These are phyloP conservation scores for Erpornis zantholeuca DNA, from an alignment of 2,113 vertebrate genomes.

Conservation along the genomic window DNA sequence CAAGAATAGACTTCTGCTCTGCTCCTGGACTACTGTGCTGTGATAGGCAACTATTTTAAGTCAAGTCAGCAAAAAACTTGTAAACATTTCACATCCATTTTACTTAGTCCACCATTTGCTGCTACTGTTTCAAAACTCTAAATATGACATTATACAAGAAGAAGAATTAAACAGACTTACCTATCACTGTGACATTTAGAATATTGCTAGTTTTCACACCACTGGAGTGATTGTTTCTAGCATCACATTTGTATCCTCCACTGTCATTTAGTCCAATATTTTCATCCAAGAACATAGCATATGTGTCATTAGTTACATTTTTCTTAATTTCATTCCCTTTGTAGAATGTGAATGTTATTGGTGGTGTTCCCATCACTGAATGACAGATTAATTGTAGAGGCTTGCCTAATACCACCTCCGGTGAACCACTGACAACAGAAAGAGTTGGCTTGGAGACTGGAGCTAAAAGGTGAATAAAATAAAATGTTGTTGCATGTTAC, in stretches of 20 bases:
- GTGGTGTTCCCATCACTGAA: constrained; percentile 46
- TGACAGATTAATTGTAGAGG: constrained; percentile 35
- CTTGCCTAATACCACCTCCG: constrained; percentile 43
- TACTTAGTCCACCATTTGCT: neutral
- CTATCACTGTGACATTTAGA: constrained; percentile 67
- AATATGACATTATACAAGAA: neutral
- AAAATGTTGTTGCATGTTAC: neutral
- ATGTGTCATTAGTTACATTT: neutral
- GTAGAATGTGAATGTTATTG: constrained; percentile 62
- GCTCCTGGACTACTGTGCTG: neutral
- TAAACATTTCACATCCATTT: neutral
- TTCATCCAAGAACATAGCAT: constrained; percentile 34
- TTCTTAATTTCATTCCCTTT: constrained; percentile 11
- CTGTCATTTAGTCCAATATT: neutral
- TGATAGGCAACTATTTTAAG: neutral
- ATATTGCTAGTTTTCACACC: constrained; percentile 19
- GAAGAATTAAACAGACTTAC: constrained; percentile 32
- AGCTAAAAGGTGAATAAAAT: constrained; percentile 32
- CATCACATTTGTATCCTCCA: constrained; percentile 48
- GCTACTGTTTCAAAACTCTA: neutral
- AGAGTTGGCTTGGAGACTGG: constrained; percentile 62
- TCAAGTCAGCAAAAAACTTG: neutral
- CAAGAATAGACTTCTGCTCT: neutral
- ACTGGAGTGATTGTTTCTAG: constrained; percentile 54
- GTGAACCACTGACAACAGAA: neutral